Base-by-base conservation (phyloP, 2,113 vertebrate genomes). In the Pogona vitticeps region DNA sequence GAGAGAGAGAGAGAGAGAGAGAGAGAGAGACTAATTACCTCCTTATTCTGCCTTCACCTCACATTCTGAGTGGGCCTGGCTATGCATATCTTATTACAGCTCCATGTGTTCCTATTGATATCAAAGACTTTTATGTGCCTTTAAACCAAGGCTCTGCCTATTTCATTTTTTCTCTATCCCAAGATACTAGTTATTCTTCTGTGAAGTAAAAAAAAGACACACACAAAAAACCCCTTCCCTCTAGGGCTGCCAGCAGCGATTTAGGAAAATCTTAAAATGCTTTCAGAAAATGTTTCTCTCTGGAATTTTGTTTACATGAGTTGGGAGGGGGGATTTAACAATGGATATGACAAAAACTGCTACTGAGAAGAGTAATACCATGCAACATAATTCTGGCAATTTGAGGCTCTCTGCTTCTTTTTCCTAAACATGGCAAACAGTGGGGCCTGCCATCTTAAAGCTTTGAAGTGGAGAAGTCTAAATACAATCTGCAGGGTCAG, bases 221-320 rank as follows among this genome's bases (percentile, higher is more conserved):
- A 10, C 5, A 52, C 46, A 52, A 52, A 80, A 67, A 78, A 72
- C 9, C 17, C 46, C 68, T 38, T 91, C 58, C 73, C 6, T 8
- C 42, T 18, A 38, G 76, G 80, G 23, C 71, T 82, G 79, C 72
- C 26, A 14, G 78, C 7, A 70, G 59, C 85, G 86, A 80, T 63
- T 76, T 63, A 91, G 76, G 90, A 92, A 93, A 93, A 67, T 85
- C 21, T 52, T 89, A 91, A 93, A 92, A 93, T 93, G 91, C 91
- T 91, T 90, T 90, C 84, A 90, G 93, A 90, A 94, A 94, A 91
- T 83, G 78, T 82, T 86, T 86, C 77, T 73, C 83, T 56, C 88
- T 86, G 72, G 46, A 83, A 87, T 80, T 88, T 91, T 93, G 91
- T 93, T 90, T 89, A 91, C 85, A 89, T 90, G 91, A 86, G 89